phyloP scores from a whole-genome alignment of 1,140 invertebrate species.

The Acyrthosiphon pisum region DNA sequence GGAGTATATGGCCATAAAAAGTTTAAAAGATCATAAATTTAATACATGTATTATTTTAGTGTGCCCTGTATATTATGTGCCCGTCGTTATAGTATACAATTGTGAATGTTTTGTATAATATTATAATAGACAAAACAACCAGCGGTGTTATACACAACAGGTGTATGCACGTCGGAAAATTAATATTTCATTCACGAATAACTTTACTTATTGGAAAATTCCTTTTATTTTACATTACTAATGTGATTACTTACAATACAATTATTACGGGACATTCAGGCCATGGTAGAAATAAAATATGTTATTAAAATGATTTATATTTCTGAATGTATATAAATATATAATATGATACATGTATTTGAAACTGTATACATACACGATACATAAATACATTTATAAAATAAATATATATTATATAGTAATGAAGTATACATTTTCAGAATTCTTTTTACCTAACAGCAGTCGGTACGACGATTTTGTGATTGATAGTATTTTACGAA shows the following conservation, averaged over 20 bases:
- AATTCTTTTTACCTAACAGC: not conserved
- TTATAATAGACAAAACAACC: not conserved
- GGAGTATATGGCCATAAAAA: not conserved
- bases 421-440: not conserved
- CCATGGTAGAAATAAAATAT: not conserved
- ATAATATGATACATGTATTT: not conserved
- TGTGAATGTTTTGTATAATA: not conserved
- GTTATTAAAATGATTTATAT: not conserved
- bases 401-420: not conserved
- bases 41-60: not conserved
- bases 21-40: not conserved
- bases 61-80: not conserved
- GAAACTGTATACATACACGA: not conserved
- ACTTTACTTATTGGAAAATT: not conserved
- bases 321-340: not conserved
- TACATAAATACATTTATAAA: not conserved
- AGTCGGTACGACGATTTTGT: slow-evolving; percentile 20
- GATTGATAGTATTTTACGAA: slow-evolving; percentile 17
- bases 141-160: not conserved
- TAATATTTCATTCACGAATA: not conserved
- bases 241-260: not conserved
- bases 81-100: not conserved
- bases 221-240: not conserved
- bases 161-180: not conserved
- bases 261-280: not conserved